A percentile compares a stretch with the other conserved stretches of the same genome.
Evolutionary conservation across 2,888 invertebrate species (phyloP).

Genomic region (Frankliniella fusca): DNA sequence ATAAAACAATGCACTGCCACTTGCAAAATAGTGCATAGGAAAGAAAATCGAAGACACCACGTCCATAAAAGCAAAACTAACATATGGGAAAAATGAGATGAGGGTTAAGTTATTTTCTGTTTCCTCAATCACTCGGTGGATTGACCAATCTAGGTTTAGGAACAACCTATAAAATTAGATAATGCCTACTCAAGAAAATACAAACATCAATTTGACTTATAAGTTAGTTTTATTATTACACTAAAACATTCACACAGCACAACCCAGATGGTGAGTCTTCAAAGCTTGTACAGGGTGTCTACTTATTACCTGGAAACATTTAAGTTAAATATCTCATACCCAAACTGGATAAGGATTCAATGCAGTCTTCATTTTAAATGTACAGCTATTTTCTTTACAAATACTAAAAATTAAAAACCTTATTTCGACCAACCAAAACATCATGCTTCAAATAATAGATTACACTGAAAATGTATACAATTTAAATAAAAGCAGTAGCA

Average conservation of each 20-base stretch:
- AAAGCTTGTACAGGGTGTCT: constrained; percentile 15
- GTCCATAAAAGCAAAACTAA: too few species aligned
- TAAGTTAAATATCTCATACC: background rate
- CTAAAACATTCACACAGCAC: constrained; percentile 26
- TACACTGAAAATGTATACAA: background rate
- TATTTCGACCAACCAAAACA: background rate
- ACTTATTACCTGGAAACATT: background rate
- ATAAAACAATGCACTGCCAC: too few species aligned
- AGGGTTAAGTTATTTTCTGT: too few species aligned
- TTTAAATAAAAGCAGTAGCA: background rate
- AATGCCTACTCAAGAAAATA: background rate
- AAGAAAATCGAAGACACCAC: too few species aligned
- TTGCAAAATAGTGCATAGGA: too few species aligned
- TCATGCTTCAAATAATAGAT: background rate
- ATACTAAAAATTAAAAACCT: background rate
- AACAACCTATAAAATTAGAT: background rate
- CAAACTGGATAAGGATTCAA: background rate
- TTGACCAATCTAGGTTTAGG: background rate
- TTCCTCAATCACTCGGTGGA: too few species aligned
- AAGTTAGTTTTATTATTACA: constrained; percentile 25
- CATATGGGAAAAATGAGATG: too few species aligned
- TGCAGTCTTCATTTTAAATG: background rate
- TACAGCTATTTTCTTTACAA: constrained; percentile 10
- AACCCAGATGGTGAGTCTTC: constrained; percentile 22
- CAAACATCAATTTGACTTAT: background rate